Base-by-base conservation (phyloP, 2,113 vertebrate genomes). In the Charina bottae region DNA sequence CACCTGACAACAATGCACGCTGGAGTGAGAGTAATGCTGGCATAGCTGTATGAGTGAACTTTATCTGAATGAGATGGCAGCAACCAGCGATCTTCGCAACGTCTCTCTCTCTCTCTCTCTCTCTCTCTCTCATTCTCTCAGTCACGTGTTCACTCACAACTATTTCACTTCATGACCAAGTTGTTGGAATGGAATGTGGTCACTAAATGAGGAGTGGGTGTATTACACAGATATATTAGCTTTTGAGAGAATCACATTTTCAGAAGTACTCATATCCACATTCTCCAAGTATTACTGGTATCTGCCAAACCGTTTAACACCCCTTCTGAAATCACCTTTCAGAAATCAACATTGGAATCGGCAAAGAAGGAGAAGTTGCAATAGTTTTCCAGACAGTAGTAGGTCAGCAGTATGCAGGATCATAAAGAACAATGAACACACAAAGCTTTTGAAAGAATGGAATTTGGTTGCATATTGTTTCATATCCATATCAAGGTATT, bases 341-440 rank as follows among this genome's bases (percentile, higher is more conserved):
- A 58, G n/a, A 83, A 85, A 85, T 19, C 72, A 92, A 24, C 1
- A 21, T 1, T 78, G 33, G n/a, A 78, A 78, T 21, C 17, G 33
- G 6, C 7, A 78, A 78, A 78, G 17, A 78, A 37, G 33, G 12
- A 90, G 84, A 33, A 64, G 37, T 83, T 23, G 4, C 1, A 4
- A 12, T 92, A 10, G 58, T 46, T 93, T 94, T 89, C 64, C 87
- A 64, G n/a, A 90, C 56, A 49, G 53, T 84, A 93, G 56, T 6
- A 64, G 49, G 19, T 53, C 83, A 78, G 85, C 28, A 60, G 26
- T 1, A 0, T 0, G 56, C 55, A 90, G 59, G 0, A 11, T 83
- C 10, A 19, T 85, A 37, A 78, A 4, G 55, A 85, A 92, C 5
- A n/a, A 28, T 90, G 1, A 23, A 59, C 62, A 49, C 85, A 64